Evolutionary conservation across 2,113 vertebrate genomes (phyloP), one percentile per base, ranked within the genome.

Genomic region (Spea bombifrons): DNA sequence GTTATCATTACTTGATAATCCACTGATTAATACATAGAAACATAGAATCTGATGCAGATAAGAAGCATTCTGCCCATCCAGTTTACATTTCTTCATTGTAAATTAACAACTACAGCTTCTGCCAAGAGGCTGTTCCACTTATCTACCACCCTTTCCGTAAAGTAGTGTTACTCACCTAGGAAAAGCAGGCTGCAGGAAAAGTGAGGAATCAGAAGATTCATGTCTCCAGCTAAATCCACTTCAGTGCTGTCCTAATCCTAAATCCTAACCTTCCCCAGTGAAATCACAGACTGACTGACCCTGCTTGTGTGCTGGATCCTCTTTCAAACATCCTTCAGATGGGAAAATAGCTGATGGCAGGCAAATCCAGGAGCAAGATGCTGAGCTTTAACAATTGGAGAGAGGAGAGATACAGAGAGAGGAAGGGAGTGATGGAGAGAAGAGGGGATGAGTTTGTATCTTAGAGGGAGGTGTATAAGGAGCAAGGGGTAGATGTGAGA

Each of bases 271-370:
- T 13, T 17, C 16, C n/a, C 70, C 45, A 48, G 13, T 10, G 13
- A 70, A 50, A 50, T 70, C 46, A 71, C 48, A 17, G 16, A 44
- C 44, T 47, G 7, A 66, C 65, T 16, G 30, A 8, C 13, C n/a
- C 53, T 63, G 30, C 65, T 5, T 68, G 73, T 68, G 71, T 65
- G 50, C 52, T 61, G 64, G 64, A 74, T 74, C 64, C 50, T 68
- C 16, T 74, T 68, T 74, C 71, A 49, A 7, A 74, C 78, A 80
- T 80, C 78, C 78, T 74, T 61, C 46, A 73, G 49, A 73, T 70
- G 50, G 67, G 43, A 53, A 73, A 80, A 80, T 5, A 73, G 77
- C 77, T 80, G 77, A 80, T 66, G 43, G 64, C 77, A 80, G 78
- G 47, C 17, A 68, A 68, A 80, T 61, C 64, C 78, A 45, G 30